A percentile compares a stretch with the other conserved stretches of the same genome.
Conservation (phyloP, 2,113 vertebrate genomes). For the Glaucomys volans region DNA sequence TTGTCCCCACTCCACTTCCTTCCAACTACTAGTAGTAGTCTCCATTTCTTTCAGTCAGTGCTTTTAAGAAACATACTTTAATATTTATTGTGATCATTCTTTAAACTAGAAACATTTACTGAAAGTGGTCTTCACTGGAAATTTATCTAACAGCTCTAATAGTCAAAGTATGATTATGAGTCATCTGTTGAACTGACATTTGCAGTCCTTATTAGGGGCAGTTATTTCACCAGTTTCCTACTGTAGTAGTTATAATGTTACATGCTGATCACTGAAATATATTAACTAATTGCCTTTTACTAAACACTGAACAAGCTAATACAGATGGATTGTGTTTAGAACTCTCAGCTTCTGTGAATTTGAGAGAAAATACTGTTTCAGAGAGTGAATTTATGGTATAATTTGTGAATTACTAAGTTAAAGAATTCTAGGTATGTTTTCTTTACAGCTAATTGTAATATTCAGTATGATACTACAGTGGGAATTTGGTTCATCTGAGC, state of each 20-base stretch:
- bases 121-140: neutral
- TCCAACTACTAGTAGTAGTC: neutral
- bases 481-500: conserved; percentile 9
- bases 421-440: conserved; percentile 26
- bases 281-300: neutral
- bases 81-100: neutral
- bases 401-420: conserved; percentile 46
- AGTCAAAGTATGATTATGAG: neutral
- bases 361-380: conserved; percentile 3
- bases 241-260: neutral
- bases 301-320: neutral
- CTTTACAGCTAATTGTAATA: conserved; percentile 5
- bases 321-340: neutral
- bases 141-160: neutral
- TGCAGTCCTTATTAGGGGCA: neutral
- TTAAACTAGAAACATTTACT: conserved; percentile 9
- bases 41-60: neutral
- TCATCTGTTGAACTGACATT: conserved; percentile 9
- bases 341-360: conserved; percentile 11
- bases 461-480: neutral
- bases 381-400: conserved; percentile 23
- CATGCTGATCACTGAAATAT: neutral
- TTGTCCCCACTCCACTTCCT: neutral
- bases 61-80: conserved; percentile 2
- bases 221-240: neutral